Evolutionary conservation across 2,797 vertebrate species (phyloP).

Genomic region (Pristis pectinata): DNA sequence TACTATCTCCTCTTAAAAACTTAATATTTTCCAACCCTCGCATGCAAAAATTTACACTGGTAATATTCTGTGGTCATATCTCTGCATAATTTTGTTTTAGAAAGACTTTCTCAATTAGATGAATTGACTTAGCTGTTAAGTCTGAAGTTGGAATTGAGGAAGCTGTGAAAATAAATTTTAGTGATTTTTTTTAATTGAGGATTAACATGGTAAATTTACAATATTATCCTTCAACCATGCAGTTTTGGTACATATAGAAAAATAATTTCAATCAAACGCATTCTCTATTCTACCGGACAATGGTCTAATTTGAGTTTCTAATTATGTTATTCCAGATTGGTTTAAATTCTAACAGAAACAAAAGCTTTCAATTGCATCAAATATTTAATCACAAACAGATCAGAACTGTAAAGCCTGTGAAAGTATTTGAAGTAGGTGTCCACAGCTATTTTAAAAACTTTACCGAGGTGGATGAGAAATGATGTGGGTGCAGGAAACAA

Average conservation of each 20-base stretch:
- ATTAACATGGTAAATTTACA: neutral
- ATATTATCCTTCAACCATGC: neutral
- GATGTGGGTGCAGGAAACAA: constrained; percentile 17
- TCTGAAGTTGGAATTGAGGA: neutral
- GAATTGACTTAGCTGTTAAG: neutral
- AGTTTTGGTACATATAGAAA: neutral
- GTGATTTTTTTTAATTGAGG: no score
- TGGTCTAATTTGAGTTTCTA: neutral
- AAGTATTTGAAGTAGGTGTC: constrained; percentile 36
- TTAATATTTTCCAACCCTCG: no score
- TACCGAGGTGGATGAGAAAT: neutral
- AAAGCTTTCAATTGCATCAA: neutral
- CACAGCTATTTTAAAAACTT: constrained; percentile 10
- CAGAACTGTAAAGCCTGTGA: neutral
- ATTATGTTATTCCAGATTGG: neutral
- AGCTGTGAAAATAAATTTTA: neutral
- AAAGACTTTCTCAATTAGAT: neutral
- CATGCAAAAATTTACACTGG: neutral
- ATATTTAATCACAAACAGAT: constrained; percentile 18
- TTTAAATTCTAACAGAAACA: neutral
- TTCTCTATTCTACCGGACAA: neutral
- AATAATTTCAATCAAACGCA: neutral
- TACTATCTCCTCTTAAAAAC: no score
- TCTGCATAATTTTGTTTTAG: neutral
- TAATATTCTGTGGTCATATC: neutral